These are phyloP conservation scores for Podarcis siculus DNA, from an alignment of 2,797 vertebrate species.

Conservation along the genomic window DNA sequence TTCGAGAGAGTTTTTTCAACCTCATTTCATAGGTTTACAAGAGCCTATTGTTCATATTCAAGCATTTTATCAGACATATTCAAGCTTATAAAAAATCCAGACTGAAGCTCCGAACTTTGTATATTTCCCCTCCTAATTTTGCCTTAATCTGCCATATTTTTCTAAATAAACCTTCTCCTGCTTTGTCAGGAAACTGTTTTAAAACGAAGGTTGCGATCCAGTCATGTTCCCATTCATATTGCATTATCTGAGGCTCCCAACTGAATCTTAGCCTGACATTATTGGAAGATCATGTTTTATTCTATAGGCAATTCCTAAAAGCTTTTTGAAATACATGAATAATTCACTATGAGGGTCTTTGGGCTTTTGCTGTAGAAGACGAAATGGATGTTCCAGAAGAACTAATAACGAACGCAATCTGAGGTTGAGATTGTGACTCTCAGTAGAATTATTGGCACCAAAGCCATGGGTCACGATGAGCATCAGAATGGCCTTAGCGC, in stretches of 20 bases:
- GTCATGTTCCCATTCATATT: constrained; percentile 69
- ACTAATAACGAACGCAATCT: constrained; percentile 43
- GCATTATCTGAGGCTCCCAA: constrained; percentile 71
- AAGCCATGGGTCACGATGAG: background rate
- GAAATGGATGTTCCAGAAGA: constrained; percentile 65
- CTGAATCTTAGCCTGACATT: constrained; percentile 71
- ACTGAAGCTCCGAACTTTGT: background rate
- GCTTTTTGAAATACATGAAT: constrained; percentile 74
- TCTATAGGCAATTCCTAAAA: constrained; percentile 78
- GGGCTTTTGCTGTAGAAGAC: constrained; percentile 67
- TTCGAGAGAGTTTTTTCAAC: constrained; percentile 55
- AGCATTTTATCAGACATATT: constrained; percentile 16
- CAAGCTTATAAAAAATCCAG: background rate
- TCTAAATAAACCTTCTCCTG: constrained; percentile 17
- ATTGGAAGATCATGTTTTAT: constrained; percentile 78
- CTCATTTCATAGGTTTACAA: constrained; percentile 39
- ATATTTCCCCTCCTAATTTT: background rate
- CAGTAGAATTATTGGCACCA: background rate
- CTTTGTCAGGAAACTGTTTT: constrained; percentile 51
- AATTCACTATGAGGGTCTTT: constrained; percentile 73
- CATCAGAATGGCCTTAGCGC: background rate
- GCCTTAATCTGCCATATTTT: background rate
- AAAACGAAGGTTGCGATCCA: constrained; percentile 59
- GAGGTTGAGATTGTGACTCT: constrained; percentile 21
- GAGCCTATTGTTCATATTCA: background rate